These are phyloP conservation scores for Homarus gammarus DNA, from an alignment of 2,888 invertebrate genomes.

Conservation along the genomic window DNA sequence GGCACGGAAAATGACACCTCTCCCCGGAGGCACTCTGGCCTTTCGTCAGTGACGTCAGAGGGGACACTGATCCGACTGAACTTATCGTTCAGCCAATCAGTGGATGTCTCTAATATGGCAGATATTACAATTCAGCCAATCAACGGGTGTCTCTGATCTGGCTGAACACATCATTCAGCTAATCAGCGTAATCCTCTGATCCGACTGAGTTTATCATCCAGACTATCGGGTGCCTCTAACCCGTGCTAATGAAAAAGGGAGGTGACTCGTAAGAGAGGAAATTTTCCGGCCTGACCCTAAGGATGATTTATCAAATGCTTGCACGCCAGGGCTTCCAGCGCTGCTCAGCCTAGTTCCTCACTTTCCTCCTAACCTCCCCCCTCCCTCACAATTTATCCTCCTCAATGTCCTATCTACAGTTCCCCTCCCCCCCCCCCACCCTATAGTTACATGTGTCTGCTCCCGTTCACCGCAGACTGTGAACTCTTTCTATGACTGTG, in stretches of 20 bases:
- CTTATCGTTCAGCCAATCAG: background rate
- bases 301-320: slow-evolving; percentile 12
- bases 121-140: background rate
- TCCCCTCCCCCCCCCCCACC: background rate
- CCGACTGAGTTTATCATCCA: background rate
- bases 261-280: background rate
- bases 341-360: background rate
- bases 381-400: background rate
- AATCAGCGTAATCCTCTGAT: background rate
- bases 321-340: slow-evolving; percentile 3
- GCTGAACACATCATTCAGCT: too few species aligned
- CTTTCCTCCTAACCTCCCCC: background rate
- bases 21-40: background rate
- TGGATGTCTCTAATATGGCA: background rate
- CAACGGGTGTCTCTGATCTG: background rate
- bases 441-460: background rate
- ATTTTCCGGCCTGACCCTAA: background rate
- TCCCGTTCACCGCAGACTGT: background rate
- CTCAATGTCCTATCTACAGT: background rate
- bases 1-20: background rate
- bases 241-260: too few species aligned
- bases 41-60: background rate
- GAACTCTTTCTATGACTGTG: background rate
- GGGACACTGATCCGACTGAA: background rate
- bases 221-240: background rate